These are phyloP conservation scores for Hirtodrosophila duncani DNA, from an alignment of 2,888 invertebrate genomes.

Conservation along the genomic window DNA sequence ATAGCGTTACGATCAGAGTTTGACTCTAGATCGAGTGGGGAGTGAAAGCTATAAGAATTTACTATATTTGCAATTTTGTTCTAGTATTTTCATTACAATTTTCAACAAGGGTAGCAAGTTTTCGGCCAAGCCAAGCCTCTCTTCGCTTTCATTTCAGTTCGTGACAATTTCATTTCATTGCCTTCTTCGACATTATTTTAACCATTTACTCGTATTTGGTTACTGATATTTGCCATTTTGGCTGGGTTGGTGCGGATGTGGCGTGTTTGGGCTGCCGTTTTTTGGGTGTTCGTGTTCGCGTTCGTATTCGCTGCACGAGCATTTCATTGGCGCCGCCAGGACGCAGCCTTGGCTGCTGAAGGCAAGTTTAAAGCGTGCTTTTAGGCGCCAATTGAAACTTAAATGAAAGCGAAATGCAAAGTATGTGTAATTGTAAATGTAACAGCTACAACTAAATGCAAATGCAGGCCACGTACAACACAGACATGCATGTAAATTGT, in stretches of 20 bases:
- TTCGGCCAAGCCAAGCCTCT: conserved; percentile 3
- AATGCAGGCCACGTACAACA: conserved; percentile 16
- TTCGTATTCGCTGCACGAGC: neutral
- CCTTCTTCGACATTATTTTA: conserved; percentile 65
- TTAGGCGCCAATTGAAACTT: conserved; percentile 31
- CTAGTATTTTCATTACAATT: conserved; percentile 4
- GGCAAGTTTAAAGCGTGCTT: conserved; percentile 54
- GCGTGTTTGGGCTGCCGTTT: no score
- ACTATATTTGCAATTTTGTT: conserved; percentile 11
- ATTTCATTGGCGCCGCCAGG: conserved; percentile 56
- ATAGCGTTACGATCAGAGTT: no score
- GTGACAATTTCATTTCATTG: conserved; percentile 72
- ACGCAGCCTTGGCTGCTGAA: conserved; percentile 60
- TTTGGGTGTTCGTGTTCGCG: neutral
- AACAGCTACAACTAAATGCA: neutral
- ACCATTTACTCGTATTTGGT: conserved; percentile 66
- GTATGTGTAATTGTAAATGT: neutral
- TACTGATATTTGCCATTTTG: conserved; percentile 52
- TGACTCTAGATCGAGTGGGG: no score
- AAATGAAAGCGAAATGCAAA: neutral
- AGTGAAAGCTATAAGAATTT: no score
- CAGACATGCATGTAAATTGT: neutral
- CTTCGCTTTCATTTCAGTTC: conserved; percentile 37
- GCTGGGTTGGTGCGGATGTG: conserved; percentile 31
- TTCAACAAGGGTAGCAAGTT: conserved; percentile 1